These are phyloP conservation scores for Umimayanthus chanpuru DNA, from an alignment of 92 coral and sea anemone genomes.

Conservation along the genomic window DNA sequence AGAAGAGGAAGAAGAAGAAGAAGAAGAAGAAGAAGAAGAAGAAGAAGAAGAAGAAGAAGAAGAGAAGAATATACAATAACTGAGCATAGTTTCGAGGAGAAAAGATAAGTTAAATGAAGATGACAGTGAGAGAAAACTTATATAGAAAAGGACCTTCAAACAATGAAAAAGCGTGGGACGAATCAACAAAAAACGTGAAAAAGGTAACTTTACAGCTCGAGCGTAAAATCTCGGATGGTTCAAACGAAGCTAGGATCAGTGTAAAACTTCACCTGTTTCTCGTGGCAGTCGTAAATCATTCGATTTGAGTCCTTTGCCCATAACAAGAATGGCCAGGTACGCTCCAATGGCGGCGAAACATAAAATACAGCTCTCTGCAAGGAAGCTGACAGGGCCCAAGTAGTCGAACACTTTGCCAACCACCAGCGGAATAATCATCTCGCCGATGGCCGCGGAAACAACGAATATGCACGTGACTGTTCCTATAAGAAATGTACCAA, in stretches of 20 bases:
- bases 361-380: constrained; percentile 80
- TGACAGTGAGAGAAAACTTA: too few species aligned
- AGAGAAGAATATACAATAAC: too few species aligned
- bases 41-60: too few species aligned
- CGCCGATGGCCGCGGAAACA: constrained; percentile 94
- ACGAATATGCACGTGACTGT: constrained; percentile 91
- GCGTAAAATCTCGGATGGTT: not conserved
- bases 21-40: too few species aligned
- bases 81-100: too few species aligned
- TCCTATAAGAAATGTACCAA: constrained; percentile 45
- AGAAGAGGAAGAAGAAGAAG: too few species aligned
- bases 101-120: too few species aligned
- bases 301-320: constrained; percentile 64
- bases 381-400: constrained; percentile 78
- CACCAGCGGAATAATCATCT: constrained; percentile 89
- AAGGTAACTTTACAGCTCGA: not conserved
- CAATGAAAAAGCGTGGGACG: not conserved
- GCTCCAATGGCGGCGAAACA: constrained; percentile 83
- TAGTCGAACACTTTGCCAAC: constrained; percentile 91
- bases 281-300: constrained; percentile 4
- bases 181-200: not conserved
- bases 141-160: not conserved
- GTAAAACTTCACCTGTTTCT: not conserved
- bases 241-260: not conserved
- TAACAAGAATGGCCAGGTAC: constrained; percentile 69